Base-by-base conservation (phyloP, 1,140 invertebrate species). In the Zaprionus camerounensis region DNA sequence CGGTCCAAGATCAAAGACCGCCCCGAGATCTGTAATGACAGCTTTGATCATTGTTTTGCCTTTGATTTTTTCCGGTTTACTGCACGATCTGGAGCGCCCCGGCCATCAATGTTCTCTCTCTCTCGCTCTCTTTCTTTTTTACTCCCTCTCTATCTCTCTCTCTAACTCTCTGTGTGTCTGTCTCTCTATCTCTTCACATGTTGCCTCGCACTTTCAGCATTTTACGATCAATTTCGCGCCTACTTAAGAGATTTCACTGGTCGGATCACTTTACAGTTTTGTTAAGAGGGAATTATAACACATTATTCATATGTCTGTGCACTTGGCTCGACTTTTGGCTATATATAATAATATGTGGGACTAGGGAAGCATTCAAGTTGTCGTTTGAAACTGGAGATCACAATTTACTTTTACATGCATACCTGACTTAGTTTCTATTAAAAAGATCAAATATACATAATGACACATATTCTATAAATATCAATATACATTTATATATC, bases 21-120 rank as follows among this genome's bases (percentile, higher is more conserved):
- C 79, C 88, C 83, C 81, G 86, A 78, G 84, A 84, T 91, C 81
- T 91, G 88, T 91, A 91, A 91, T 91, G 88, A 91, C 88, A 91
- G 88, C 88, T 91, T 91, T 91, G 88, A 91, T 91, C 88, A 91
- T 91, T 91, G 84, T 88, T 84, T 84, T 84, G 83, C 83, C 84
- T 91, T 91, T 91, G 88, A 91, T 84, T 84, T 84, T 91, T 88
- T 84, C 84, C 88, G 88, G 88, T 88, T 85, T 82, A 70, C 73
- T 71, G 67, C 68, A 26, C 58, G 31, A 58, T 74, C 26, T 74
- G 26, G 71, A 62, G 57, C 65, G 56, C 71, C 46, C 49, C 71
- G 58, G 51, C 57, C 49, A 22, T 17, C 51, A 34, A 15, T 9
- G 53, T 46, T n/a, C n/a, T 28, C 22, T 28, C 22, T n/a, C 22